Evolutionary conservation across 1,140 invertebrate species (phyloP), one percentile per base, ranked within the genome.

Genomic region (Drosophila takahashii): DNA sequence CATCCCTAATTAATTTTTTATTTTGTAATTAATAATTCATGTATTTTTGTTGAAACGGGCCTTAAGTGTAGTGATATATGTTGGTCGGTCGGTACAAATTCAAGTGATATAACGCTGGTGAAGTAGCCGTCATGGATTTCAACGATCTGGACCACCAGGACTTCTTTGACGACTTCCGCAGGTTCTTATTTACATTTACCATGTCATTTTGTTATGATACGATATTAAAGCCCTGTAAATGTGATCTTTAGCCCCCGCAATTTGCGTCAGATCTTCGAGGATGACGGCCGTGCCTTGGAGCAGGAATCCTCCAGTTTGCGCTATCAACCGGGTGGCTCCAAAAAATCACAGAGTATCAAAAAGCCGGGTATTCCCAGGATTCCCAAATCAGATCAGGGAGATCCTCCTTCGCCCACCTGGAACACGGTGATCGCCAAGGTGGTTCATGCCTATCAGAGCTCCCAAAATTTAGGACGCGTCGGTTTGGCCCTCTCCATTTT

Each of bases 401-500:
- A 50, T 18, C 15, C 48, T 6, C 15, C 15, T 0, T 4, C 26
- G 6, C 4, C 48, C 48, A 16, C 29, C 4, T 51, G 48, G 48
- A 51, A 51, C 2, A 51, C 48, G 11, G 48, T 18, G 15, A 34
- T 90, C 3, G 90, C 90, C 41, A 90, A 78, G 37, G 79, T 92
- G 8, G 84, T 74, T 0, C 16, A 48, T 2, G 71, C 71, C 4
- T 90, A 70, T 42, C 73, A 71, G 18, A 73, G 51, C 29, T 58
- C 13, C 6, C 64, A 70, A 4, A 36, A 53, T 9, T 1, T 76
- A 11, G 87, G 85, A 0, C 80, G 77, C 10, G 65, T 92, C 3
- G 90, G 81, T 9, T 29, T 92, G 15, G 91, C 89, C 4, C 36
- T 92, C 2, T 71, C 81, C n/a, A 51, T 69, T 3, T 27, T 59